Percentiles rank a stretch among this genome's conserved stretches.
Conservation (phyloP, 2,113 vertebrate species). For the Rhagologus leucostigma region DNA sequence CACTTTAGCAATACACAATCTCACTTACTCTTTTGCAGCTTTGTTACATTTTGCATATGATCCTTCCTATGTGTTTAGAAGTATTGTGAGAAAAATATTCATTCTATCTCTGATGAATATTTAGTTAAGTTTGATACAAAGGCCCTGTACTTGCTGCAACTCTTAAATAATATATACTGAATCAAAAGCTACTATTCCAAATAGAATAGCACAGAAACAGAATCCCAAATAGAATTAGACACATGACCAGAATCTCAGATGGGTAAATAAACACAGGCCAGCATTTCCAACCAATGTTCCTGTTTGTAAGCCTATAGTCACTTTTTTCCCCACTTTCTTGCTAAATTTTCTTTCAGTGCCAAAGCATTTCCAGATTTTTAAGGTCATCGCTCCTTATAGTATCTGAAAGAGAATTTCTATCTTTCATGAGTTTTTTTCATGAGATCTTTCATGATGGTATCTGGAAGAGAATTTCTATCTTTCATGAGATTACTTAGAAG, state of each 20-base stretch:
- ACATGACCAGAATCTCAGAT: background rate
- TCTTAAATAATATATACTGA: background rate
- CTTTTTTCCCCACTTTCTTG: background rate
- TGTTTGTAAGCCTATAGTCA: background rate
- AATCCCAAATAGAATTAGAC: background rate
- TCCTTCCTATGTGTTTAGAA: background rate
- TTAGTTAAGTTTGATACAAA: background rate
- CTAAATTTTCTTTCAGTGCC: background rate
- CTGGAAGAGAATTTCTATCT: background rate
- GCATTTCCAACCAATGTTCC: background rate
- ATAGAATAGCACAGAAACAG: background rate
- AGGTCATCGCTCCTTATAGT: background rate
- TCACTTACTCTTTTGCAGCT: background rate
- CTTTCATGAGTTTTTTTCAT: background rate
- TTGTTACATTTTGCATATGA: background rate
- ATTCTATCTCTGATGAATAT: background rate
- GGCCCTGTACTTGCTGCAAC: background rate
- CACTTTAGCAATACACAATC: background rate
- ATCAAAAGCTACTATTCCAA: background rate
- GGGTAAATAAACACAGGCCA: background rate
- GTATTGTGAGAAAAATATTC: background rate
- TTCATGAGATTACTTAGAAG: background rate
- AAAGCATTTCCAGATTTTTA: background rate
- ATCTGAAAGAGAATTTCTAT: background rate
- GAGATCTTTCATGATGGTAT: background rate